These are phyloP conservation scores for Spongia lamella DNA, from an alignment of 37 sponge, comb jelly and placozoan genomes.

Conservation along the genomic window DNA sequence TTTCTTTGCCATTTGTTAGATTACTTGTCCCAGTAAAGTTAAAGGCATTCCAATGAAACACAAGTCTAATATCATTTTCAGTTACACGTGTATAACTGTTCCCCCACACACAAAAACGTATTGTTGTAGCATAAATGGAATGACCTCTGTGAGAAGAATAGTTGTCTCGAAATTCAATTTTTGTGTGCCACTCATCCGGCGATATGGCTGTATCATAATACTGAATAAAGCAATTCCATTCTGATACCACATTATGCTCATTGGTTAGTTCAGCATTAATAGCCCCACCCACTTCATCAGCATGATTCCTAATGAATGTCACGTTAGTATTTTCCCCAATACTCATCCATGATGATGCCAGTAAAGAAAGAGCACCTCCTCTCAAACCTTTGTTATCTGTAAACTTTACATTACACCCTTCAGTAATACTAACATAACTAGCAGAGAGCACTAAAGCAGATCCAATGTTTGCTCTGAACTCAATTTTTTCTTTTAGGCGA, in stretches of 20 bases:
- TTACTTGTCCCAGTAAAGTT: no score
- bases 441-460: not conserved
- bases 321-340: not conserved
- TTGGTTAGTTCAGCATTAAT: slow-evolving; percentile 9
- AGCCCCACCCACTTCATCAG: slow-evolving; percentile 12
- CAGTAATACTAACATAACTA: not conserved
- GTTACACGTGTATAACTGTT: no score
- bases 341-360: slow-evolving; percentile 4
- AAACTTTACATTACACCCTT: not conserved
- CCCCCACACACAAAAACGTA: slow-evolving; percentile 22
- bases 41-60: no score
- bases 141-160: not conserved
- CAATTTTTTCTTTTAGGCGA: not conserved
- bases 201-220: not conserved
- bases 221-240: slow-evolving; percentile 10
- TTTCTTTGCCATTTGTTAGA: no score
- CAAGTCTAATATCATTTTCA: no score
- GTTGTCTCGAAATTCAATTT: slow-evolving; percentile 3
- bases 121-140: slow-evolving; percentile 17
- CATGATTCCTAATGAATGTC: not conserved
- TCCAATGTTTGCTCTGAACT: not conserved
- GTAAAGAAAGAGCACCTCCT: slow-evolving; percentile 16
- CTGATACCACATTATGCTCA: slow-evolving; percentile 6
- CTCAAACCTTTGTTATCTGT: not conserved
- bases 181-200: not conserved